Base-by-base conservation (phyloP, 2,888 invertebrate species). In the Trypoxylon attenuatum region DNA sequence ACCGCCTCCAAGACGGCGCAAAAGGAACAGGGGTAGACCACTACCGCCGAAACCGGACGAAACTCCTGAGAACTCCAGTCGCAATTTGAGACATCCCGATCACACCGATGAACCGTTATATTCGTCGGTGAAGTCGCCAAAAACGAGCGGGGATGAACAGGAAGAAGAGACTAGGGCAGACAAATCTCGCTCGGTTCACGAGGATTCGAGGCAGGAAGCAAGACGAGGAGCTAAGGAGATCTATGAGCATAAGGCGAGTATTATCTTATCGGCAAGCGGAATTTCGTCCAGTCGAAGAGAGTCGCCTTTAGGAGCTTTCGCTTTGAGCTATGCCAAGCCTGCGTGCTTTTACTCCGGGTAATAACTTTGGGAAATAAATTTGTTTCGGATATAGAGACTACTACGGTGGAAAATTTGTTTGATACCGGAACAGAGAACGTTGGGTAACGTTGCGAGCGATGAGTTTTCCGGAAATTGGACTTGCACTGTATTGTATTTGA, bases 1-100 rank as follows among this genome's bases (percentile, higher is more conserved):
- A n/a, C 86, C 87, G 23, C 87, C 86, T 2, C 87, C 86, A 19
- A 68, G 82, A 1, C 79, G 81, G 4, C 81, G 77, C 39, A 84
- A 81, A 27, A 78, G 74, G 61, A 83, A 81, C 71, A 70, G 77
- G 19, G 78, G 81, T 27, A 77, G 85, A 46, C 83, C 84, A 10
- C 59, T 84, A 65, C 84, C 86, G 0, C 83, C 83, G 29, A 84
- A 85, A 61, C 85, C 85, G 38, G 82, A 81, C 56, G 82, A 82
- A 58, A 52, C 67, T 23, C 43, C 66, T 8, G 65, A 66, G 27
- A 65, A 64, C 29, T 13, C 49, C 42, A 45, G 47, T 57, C 46
- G 39, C 42, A 65, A 64, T 57, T 51, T 46, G 52, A 70, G 46
- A 22, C 60, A 19, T 6, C 23, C 22, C 8, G 70, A 70, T 18